Percentiles rank a stretch among this genome's conserved stretches.
Evolutionary conservation across 2,888 invertebrate species (phyloP).

Genomic region (Parelbella ahira): DNA sequence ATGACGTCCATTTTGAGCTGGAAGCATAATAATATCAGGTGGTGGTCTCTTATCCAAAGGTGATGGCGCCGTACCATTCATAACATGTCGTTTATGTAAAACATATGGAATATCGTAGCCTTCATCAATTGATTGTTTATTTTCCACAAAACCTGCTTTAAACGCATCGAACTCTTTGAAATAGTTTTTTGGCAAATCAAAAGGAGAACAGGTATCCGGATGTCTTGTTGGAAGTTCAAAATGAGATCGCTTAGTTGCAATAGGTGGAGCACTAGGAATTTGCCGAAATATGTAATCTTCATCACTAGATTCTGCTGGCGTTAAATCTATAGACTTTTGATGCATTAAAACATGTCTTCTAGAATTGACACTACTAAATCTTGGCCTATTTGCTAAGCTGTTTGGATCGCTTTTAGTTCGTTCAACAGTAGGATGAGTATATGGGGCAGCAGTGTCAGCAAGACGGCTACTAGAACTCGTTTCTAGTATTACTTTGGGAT

Average conservation of each 20-base stretch:
- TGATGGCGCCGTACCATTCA: conserved; percentile 89
- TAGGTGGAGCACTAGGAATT: conserved; percentile 86
- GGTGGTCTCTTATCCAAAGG: conserved; percentile 67
- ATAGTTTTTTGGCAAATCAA: conserved; percentile 86
- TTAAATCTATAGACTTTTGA: conserved; percentile 91
- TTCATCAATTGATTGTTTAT: conserved; percentile 67
- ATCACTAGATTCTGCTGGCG: conserved; percentile 91
- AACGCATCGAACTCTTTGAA: conserved; percentile 84
- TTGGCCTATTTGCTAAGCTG: conserved; percentile 85
- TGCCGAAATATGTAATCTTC: conserved; percentile 89
- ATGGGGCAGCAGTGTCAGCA: conserved; percentile 75
- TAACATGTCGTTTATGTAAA: conserved; percentile 90
- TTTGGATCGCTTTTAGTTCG: conserved; percentile 94
- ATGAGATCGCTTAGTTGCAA: conserved; percentile 86
- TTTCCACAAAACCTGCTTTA: conserved; percentile 76
- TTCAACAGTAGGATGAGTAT: conserved; percentile 87
- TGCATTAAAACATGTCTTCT: conserved; percentile 91
- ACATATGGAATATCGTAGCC: conserved; percentile 91
- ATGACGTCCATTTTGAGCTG: conserved; percentile 70
- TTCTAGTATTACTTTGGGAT: conserved; percentile 83
- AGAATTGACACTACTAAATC: conserved; percentile 86
- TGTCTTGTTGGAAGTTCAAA: conserved; percentile 82
- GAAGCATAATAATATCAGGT: conserved; percentile 70
- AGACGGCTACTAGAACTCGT: conserved; percentile 76
- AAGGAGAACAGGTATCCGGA: conserved; percentile 83